These are phyloP conservation scores for Pseudotriccus pelzelni DNA, from an alignment of 2,797 vertebrate species.

Conservation along the genomic window DNA sequence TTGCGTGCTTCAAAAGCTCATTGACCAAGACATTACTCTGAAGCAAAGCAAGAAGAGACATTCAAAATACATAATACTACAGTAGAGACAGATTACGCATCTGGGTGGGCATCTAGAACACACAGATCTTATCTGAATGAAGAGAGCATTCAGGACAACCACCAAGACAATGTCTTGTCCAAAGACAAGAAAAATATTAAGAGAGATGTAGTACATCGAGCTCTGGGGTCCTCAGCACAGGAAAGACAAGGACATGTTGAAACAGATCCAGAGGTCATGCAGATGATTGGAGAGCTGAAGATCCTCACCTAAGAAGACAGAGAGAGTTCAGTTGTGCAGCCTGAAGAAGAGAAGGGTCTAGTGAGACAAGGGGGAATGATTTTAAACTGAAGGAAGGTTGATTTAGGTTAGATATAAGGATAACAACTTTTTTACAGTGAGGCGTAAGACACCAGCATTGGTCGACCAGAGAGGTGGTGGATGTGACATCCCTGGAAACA, in stretches of 20 bases:
- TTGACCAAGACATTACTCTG: neutral
- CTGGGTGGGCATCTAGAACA: neutral
- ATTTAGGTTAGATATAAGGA: neutral
- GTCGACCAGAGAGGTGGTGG: neutral
- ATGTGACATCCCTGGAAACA: neutral
- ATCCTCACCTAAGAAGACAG: neutral
- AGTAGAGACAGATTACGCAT: accelerated
- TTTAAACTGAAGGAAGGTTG: neutral
- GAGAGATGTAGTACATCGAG: neutral
- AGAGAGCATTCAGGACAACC: neutral
- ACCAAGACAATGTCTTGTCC: neutral
- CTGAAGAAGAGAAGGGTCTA: neutral
- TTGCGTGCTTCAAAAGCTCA: neutral
- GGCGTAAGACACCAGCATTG: neutral
- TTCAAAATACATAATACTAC: neutral
- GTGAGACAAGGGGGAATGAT: neutral
- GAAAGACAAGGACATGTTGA: neutral
- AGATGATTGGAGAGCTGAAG: neutral
- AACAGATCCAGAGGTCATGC: neutral
- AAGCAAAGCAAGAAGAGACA: neutral
- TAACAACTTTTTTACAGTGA: neutral
- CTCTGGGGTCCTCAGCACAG: neutral
- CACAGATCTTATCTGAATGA: neutral
- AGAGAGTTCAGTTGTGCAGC: neutral
- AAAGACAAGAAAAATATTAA: neutral